Percentiles rank a stretch among this genome's conserved stretches.
phyloP scores from a whole-genome alignment of 2,797 vertebrate species.

The Falco columbarius region DNA sequence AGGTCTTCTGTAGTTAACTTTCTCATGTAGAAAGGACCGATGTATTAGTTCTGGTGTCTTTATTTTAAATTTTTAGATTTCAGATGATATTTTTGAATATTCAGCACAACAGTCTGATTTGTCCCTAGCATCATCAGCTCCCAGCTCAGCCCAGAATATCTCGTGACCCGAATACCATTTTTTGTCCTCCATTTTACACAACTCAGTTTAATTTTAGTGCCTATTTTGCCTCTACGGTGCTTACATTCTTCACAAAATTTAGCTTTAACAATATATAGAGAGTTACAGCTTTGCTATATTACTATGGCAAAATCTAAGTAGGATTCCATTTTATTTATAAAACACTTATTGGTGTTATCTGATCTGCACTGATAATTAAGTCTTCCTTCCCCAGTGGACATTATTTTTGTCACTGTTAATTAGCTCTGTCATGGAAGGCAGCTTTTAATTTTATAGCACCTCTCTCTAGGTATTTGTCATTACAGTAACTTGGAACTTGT shows the following conservation, averaged over 20 bases:
- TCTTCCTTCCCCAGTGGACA: neutral
- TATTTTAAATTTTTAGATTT: neutral
- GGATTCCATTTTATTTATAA: neutral
- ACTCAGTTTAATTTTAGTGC: neutral
- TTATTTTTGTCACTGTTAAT: neutral
- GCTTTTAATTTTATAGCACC: neutral
- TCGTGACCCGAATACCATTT: neutral
- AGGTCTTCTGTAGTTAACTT: neutral
- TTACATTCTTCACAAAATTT: neutral
- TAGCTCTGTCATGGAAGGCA: neutral
- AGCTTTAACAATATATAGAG: neutral
- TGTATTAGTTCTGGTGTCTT: neutral
- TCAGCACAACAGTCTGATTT: neutral
- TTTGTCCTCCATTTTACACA: neutral
- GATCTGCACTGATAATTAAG: neutral
- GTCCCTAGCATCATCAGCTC: neutral
- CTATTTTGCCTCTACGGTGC: neutral
- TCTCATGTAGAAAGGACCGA: neutral
- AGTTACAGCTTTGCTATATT: neutral
- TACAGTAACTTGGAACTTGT: neutral
- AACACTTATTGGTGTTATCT: neutral
- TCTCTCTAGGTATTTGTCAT: neutral
- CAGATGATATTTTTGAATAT: neutral
- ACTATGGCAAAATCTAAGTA: neutral
- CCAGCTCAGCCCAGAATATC: neutral